Conservation (phyloP, 2,797 vertebrate species). For the Myotis pilosus region DNA sequence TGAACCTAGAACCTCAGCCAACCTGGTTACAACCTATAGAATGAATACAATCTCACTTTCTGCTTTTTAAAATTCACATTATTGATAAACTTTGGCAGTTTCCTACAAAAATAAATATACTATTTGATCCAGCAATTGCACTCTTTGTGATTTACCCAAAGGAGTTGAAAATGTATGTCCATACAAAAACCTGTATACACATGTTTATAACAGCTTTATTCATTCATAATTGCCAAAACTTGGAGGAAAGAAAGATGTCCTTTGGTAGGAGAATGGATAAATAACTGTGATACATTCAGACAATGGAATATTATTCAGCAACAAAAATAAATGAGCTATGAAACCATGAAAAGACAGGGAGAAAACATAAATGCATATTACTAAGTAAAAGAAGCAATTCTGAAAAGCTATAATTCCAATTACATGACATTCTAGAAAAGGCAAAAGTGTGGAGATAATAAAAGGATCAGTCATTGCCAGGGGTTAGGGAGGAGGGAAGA, state of each 20-base stretch:
- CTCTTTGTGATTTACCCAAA: not conserved
- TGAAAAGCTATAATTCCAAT: not conserved
- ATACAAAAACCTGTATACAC: not conserved
- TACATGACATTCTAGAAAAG: not conserved
- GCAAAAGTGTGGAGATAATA: not conserved
- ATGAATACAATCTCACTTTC: not conserved
- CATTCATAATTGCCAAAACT: not conserved
- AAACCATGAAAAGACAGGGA: not conserved
- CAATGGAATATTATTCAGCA: not conserved
- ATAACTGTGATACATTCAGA: not conserved
- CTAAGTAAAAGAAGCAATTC: not conserved
- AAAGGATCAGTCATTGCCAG: not conserved
- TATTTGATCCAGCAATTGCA: not conserved
- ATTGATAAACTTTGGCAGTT: not conserved
- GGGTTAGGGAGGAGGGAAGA: not conserved
- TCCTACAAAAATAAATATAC: not conserved
- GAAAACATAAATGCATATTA: not conserved
- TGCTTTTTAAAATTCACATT: not conserved
- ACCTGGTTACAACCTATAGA: not conserved
- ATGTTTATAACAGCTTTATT: not conserved
- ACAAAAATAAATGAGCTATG: not conserved
- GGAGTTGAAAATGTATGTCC: not conserved
- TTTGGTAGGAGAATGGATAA: not conserved
- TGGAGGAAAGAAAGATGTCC: not conserved
- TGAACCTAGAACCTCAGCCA: not conserved